A percentile compares a stretch with the other conserved stretches of the same genome.
Conservation (phyloP, 2,113 vertebrate genomes). For the Sceloporus undulatus region DNA sequence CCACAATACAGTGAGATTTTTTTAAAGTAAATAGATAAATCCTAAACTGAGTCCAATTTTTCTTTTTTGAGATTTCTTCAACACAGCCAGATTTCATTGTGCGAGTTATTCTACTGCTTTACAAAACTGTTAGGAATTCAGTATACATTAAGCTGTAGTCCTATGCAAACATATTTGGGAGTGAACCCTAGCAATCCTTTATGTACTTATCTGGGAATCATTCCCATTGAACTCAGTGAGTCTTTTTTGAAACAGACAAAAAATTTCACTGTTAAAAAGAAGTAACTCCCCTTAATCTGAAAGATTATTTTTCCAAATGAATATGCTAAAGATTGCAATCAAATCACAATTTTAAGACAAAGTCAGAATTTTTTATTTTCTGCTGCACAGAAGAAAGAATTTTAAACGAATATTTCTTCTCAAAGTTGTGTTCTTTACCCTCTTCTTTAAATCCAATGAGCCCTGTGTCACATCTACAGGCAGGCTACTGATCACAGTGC, state of each 20-base stretch:
- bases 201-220: not conserved
- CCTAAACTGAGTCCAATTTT: not conserved
- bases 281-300: not conserved
- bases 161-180: not conserved
- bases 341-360: not conserved
- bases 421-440: not conserved
- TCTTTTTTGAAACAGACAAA: not conserved
- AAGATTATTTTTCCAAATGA: not conserved
- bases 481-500: conserved; percentile 53
- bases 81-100: not conserved
- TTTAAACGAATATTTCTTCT: not conserved
- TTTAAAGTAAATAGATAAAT: not conserved
- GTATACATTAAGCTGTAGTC: not conserved
- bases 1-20: not conserved
- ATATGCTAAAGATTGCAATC: not conserved
- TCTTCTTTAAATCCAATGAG: not conserved
- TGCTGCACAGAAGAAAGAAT: not conserved
- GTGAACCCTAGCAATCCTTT: not conserved
- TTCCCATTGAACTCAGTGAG: not conserved
- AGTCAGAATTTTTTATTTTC: not conserved
- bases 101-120: not conserved
- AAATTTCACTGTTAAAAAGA: not conserved
- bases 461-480: conserved; percentile 16
- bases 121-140: not conserved
- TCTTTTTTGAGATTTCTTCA: not conserved